Base-by-base conservation (phyloP, 37 sponge, comb jelly and placozoan species). In the Beroe ovata region DNA sequence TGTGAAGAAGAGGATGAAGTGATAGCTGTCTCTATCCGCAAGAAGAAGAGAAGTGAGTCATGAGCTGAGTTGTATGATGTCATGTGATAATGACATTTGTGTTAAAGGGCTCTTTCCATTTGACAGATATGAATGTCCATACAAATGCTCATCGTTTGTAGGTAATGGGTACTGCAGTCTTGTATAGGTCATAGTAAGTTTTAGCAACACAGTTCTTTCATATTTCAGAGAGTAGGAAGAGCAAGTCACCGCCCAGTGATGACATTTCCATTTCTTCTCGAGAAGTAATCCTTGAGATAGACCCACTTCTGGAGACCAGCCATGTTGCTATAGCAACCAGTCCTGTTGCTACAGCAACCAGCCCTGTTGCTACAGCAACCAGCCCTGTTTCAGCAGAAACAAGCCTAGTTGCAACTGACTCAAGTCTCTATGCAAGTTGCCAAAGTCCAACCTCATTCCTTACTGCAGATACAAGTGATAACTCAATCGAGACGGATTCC, bases 1-100 rank as follows among this genome's bases (percentile, higher is more conserved):
- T 42, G 42, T 41, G 84, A 77, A n/a, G 84, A 77, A 8, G 84
- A 77, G 35, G 84, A 77, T 19, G 84, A 77, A 4, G n/a, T 4
- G 0, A 77, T 77, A 26, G 84, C 84, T 22, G 38, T 41, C 22
- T 1, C 54, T 0, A 77, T 77, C 28, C 21, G 47, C 54, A 77
- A 36, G 54, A 77, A 77, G 84, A 77, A 77, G 21, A 1, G 26
- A 37, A 8, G 84, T 77, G 33, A 42, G 84, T 77, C n/a, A n/a
- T n/a, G n/a, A n/a, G n/a, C n/a, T n/a, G n/a, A n/a, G n/a, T n/a
- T n/a, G n/a, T n/a, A n/a, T n/a, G n/a, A n/a, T n/a, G n/a, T n/a
- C n/a, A n/a, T n/a, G n/a, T n/a, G n/a, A n/a, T n/a, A n/a, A n/a
- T n/a, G n/a, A n/a, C n/a, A n/a, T n/a, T n/a, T n/a, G n/a, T n/a